phyloP scores from a whole-genome alignment of 2,888 invertebrate genomes.

The Acanthosepion pharaonis region DNA sequence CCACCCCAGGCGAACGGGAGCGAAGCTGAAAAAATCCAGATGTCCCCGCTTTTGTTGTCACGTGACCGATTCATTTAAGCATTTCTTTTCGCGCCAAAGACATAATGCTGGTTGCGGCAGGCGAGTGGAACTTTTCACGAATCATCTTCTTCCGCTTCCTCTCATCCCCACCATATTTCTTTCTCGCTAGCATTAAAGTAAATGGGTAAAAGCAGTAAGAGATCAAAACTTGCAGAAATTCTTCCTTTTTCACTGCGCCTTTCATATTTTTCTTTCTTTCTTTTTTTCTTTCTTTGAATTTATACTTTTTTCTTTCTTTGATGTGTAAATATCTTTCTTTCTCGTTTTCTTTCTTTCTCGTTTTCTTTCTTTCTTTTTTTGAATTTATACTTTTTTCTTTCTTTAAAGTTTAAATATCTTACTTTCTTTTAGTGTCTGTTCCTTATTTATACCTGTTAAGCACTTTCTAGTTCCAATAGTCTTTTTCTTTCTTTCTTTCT shows the following conservation, averaged over 20 bases:
- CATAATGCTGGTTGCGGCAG: neutral
- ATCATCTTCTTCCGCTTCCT: too few relatives aligned
- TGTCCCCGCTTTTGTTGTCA: constrained; percentile 33
- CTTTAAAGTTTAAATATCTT: neutral
- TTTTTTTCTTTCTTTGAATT: neutral
- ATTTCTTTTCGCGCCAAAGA: constrained; percentile 3
- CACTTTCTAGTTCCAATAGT: neutral
- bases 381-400: neutral
- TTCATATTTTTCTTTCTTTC: neutral
- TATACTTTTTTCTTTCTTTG: neutral
- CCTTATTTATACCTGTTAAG: neutral
- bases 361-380: neutral
- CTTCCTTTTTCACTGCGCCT: neutral
- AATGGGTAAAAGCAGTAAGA: neutral
- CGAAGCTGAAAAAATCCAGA: neutral
- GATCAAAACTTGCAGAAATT: neutral
- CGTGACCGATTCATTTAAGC: constrained; percentile 20
- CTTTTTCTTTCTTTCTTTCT: neutral
- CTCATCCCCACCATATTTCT: neutral
- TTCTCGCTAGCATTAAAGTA: neutral
- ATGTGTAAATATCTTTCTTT: neutral
- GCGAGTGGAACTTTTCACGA: neutral
- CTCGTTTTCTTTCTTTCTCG: neutral
- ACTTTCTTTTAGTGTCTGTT: neutral
- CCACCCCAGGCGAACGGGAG: neutral